phyloP scores from a whole-genome alignment of 92 coral and sea anemone species.

The Bergia puertoricense region DNA sequence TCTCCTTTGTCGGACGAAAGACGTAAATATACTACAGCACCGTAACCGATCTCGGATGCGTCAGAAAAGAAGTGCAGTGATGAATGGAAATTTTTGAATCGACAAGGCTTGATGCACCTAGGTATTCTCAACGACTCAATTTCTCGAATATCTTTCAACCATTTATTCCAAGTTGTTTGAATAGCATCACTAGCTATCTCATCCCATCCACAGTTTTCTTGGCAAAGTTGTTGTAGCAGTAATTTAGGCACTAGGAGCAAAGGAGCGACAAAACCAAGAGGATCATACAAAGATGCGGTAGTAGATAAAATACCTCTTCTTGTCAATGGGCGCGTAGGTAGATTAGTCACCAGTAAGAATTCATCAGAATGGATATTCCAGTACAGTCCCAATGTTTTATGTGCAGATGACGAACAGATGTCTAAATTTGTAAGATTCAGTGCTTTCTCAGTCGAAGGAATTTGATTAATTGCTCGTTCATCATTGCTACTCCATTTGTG shows the following conservation, averaged over 20 bases:
- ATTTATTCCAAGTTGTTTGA: background rate
- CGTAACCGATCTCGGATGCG: conserved; percentile 35
- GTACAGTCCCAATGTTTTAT: background rate
- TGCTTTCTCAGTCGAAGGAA: no score
- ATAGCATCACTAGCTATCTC: background rate
- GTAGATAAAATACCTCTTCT: conserved; percentile 5
- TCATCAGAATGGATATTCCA: background rate
- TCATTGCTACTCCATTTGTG: no score
- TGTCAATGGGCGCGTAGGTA: background rate
- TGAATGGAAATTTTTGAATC: background rate
- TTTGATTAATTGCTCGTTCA: no score
- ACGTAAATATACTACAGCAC: conserved; percentile 28
- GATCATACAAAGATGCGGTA: conserved; percentile 17
- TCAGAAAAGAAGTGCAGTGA: conserved; percentile 46
- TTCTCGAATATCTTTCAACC: background rate
- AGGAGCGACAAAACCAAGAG: conserved; percentile 31
- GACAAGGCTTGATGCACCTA: background rate
- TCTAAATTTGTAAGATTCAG: no score
- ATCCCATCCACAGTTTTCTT: conserved; percentile 26
- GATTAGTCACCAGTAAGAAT: background rate
- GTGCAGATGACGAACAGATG: no score
- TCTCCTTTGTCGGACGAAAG: background rate
- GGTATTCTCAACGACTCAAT: background rate
- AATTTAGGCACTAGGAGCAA: background rate
- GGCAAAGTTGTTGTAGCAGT: conserved; percentile 32